Base-by-base conservation (phyloP, 2,797 vertebrate species). In the Epinephelus coioides region DNA sequence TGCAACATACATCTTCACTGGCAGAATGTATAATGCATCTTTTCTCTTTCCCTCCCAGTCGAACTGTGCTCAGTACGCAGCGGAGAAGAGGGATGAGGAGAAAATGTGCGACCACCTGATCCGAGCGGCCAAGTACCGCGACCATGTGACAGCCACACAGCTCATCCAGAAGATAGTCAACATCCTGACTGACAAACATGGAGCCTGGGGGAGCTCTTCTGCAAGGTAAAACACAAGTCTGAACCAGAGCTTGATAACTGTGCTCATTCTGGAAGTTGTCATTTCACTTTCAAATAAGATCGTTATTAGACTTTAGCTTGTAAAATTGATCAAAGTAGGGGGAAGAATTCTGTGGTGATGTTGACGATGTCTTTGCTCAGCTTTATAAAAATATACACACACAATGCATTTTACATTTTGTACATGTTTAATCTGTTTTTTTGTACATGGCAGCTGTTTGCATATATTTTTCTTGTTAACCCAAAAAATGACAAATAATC, bases 91-190 rank as follows among this genome's bases (percentile, higher is more conserved):
- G 12, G 98, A 99, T 67, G 98, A 99, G 89, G 98, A 99, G 92
- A 99, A 98, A 93, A 97, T 99, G 97, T 99, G 98, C 60, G 98
- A 99, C 89, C 98, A 99, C 88, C 95, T 99, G 93, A 98, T 99
- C 92, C 96, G 96, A 19, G 98, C 98, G 6, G 98, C 98, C 11
- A 99, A 98, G 86, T 98, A 98, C 90, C 95, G 98, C 55, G 98
- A 99, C 94, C 97, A 99, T 65, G 96, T 99, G 94, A 99, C 97
- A 2, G 96, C 98, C 87, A 97, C 96, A 10, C 98, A 99, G 65
- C 96, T 99, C 74, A 94, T 98, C 87, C 98, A 99, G 95, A 99
- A 99, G 95, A 98, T 99, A 57, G 94, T 98, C 93, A 97, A 97
- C 95, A 99, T 99, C 83, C 95, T 99, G 84, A 99, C 97, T 6